Evolutionary conservation across 2,888 invertebrate genomes (phyloP), one percentile per base, ranked within the genome.

Genomic region (Cheilosia vulpina): DNA sequence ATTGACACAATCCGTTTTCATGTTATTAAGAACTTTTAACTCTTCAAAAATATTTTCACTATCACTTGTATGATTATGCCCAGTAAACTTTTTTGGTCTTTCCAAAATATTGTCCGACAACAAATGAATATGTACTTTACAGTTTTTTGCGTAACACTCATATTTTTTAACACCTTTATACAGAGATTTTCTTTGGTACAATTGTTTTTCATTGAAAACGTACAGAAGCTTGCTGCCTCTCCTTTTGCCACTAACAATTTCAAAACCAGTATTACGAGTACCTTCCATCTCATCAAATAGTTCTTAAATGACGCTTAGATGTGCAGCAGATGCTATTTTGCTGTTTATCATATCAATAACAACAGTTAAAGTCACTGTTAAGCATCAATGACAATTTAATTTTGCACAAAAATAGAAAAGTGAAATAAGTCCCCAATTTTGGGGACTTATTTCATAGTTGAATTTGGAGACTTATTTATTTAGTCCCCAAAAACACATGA

Each of bases 171-270:
- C 52, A 52, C 50, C 50, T 9, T 31, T 31, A 21, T 50, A 50
- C 17, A 52, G 9, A 11, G 52, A 52, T 52, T 19, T 52, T 17
- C 9, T 19, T 52, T 52, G 13, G 19, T 52, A 21, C 17, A 52
- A 52, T 52, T 24, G 24, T 52, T 52, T 52, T 21, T 11, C 24
- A 52, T 17, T 52, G 13, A 52, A 52, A 52, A 52, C 52, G 21
- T 53, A 53, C 27, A 53, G n/a, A 53, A 27, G 53, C n/a, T 53
- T 53, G 53, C 27, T 53, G 53, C 27, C n/a, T n/a, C 53, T 53
- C 7, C 27, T 13, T 53, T 53, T 53, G 13, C 27, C 53, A 53
- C 27, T 21, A 27, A 34, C 17, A 31, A 31, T n/a, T 55, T n/a
- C 27, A 27, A 24, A 53, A 17, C 13, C 15, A 7, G n/a, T 27